phyloP scores from a whole-genome alignment of 2,113 vertebrate genomes.

The Prionailurus bengalensis region DNA sequence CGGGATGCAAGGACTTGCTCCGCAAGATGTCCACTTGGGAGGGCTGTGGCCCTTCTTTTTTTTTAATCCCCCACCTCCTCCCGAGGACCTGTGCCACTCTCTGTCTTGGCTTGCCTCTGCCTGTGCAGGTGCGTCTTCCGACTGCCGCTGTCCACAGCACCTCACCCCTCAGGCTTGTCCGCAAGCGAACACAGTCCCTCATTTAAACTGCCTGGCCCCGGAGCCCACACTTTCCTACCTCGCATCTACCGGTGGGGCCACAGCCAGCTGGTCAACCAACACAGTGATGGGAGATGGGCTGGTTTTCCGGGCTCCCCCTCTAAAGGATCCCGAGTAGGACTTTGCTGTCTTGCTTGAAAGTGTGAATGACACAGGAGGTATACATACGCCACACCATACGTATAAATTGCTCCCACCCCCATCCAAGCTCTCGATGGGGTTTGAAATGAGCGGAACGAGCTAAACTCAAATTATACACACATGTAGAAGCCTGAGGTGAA shows the following conservation, averaged over 20 bases:
- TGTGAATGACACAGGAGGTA: not conserved
- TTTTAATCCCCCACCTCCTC: not conserved
- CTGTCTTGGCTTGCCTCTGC: not conserved
- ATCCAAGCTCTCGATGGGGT: not conserved
- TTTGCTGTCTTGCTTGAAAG: not conserved
- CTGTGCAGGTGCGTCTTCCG: not conserved
- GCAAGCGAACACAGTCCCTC: not conserved
- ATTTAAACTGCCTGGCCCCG: not conserved
- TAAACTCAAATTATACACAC: not conserved
- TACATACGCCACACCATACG: not conserved
- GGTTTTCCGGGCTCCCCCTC: not conserved
- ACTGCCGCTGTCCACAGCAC: not conserved
- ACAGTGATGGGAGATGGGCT: not conserved
- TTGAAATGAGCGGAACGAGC: conserved; percentile 43
- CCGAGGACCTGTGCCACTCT: too few species aligned
- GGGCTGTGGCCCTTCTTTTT: not conserved
- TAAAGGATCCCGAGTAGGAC: not conserved
- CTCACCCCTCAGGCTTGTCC: not conserved
- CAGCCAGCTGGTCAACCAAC: not conserved
- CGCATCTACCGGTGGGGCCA: not conserved
- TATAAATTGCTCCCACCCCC: not conserved
- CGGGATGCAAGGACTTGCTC: not conserved
- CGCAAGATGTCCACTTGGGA: not conserved
- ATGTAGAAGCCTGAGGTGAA: conserved; percentile 1
- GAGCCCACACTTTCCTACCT: not conserved